These are phyloP conservation scores for Drosophila austrosaltans DNA, from an alignment of 2,888 invertebrate genomes.

Conservation along the genomic window DNA sequence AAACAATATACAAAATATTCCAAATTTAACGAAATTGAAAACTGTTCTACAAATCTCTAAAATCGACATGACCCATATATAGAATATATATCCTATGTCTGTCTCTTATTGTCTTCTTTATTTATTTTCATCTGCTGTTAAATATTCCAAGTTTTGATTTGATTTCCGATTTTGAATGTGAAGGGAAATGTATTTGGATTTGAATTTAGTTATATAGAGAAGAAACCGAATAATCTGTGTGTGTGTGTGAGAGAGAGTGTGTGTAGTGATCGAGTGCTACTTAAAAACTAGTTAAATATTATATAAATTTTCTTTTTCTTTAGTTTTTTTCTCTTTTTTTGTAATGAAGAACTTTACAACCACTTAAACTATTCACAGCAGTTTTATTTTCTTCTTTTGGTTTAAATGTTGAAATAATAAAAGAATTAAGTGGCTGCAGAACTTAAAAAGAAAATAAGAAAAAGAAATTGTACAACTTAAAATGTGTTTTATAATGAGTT, in stretches of 20 bases:
- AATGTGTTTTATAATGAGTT: constrained; percentile 17
- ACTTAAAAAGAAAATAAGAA: too few relatives aligned
- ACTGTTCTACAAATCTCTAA: constrained; percentile 54
- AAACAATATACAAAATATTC: constrained; percentile 3
- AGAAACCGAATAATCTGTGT: constrained; percentile 27
- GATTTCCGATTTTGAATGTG: constrained; percentile 25
- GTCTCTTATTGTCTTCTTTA: constrained; percentile 72
- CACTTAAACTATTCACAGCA: constrained; percentile 83
- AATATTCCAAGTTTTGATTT: constrained; percentile 42
- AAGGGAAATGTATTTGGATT: not conserved
- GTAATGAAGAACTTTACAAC: constrained; percentile 71
- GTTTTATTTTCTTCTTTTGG: constrained; percentile 64
- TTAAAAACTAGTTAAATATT: constrained; percentile 69
- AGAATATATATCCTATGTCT: constrained; percentile 48
- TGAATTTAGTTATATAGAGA: not conserved
- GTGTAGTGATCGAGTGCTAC: constrained; percentile 39
- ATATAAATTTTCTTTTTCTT: constrained; percentile 33
- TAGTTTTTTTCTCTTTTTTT: constrained; percentile 44
- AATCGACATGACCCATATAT: constrained; percentile 50
- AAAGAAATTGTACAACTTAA: constrained; percentile 4
- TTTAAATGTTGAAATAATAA: constrained; percentile 36
- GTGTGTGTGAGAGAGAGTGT: not conserved
- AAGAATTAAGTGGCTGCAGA: constrained; percentile 28
- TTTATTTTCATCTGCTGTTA: constrained; percentile 36
- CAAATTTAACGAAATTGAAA: constrained; percentile 23